Conservation (phyloP, 2,888 invertebrate species). For the Eudasyphora cyanicolor region DNA sequence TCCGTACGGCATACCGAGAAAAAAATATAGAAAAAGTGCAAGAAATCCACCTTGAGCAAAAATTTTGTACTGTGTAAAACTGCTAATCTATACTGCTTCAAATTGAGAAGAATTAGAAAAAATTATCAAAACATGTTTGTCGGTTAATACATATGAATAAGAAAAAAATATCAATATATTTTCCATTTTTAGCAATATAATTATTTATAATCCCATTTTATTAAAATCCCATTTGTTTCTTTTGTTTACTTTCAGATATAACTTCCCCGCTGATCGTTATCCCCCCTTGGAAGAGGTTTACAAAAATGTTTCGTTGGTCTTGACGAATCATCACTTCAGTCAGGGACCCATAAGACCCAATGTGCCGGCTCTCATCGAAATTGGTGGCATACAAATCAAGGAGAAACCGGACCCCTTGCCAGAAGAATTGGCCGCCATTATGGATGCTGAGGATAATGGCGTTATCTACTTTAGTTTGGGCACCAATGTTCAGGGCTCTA, state of each 20-base stretch:
- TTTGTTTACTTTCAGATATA: slow-evolving; percentile 52
- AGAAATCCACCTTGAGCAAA: too few species aligned
- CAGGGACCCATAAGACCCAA: slow-evolving; percentile 70
- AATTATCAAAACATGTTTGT: too few species aligned
- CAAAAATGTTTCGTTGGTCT: slow-evolving; percentile 69
- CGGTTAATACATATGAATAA: not conserved
- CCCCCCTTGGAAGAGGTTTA: slow-evolving; percentile 67
- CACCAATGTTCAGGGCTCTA: slow-evolving; percentile 70
- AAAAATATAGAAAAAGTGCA: too few species aligned
- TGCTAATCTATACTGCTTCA: too few species aligned
- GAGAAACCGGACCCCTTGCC: slow-evolving; percentile 64
- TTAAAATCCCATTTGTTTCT: not conserved
- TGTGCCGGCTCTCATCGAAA: slow-evolving; percentile 71
- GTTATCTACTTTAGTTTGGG: slow-evolving; percentile 77
- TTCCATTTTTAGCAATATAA: not conserved
- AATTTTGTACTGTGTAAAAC: too few species aligned
- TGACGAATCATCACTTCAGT: slow-evolving; percentile 70
- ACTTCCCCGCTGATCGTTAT: slow-evolving; percentile 69
- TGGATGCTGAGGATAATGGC: slow-evolving; percentile 68
- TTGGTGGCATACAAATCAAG: slow-evolving; percentile 72
- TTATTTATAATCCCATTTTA: not conserved
- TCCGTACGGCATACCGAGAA: too few species aligned
- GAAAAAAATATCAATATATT: not conserved
- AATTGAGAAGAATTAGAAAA: too few species aligned
- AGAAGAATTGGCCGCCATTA: slow-evolving; percentile 57